These are phyloP conservation scores for Monopis laevigella DNA, from an alignment of 2,888 invertebrate species.

Conservation along the genomic window DNA sequence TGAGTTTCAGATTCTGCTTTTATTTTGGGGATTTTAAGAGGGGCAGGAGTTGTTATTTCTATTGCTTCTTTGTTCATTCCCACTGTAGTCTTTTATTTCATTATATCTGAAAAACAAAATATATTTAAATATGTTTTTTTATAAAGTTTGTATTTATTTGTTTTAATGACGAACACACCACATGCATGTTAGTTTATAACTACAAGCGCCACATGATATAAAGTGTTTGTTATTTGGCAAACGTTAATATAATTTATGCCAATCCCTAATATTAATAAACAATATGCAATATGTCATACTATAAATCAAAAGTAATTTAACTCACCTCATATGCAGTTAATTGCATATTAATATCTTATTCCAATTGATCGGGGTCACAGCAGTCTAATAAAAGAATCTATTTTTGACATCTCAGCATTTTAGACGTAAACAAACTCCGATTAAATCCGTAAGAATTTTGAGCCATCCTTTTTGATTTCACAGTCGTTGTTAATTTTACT, in stretches of 20 bases:
- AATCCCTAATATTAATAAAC: conserved; percentile 1
- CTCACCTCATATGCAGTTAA: conserved; percentile 6
- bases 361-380: conserved; percentile 43
- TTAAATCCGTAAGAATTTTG: conserved; percentile 14
- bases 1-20: conserved; percentile 45
- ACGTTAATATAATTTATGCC: conserved; percentile 4
- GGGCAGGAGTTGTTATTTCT: conserved; percentile 26
- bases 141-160: too few species aligned
- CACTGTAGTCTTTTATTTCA: conserved; percentile 16
- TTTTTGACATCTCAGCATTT: conserved; percentile 37
- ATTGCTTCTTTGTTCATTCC: conserved; percentile 43
- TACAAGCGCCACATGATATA: conserved; percentile 5
- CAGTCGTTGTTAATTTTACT: too few species aligned
- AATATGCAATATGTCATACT: neutral
- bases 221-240: neutral
- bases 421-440: conserved; percentile 44
- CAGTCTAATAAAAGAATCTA: conserved; percentile 61
- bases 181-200: neutral
- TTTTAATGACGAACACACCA: neutral
- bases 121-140: neutral
- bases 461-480: too few species aligned
- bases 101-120: conserved; percentile 7
- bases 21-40: conserved; percentile 37
- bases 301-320: neutral
- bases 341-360: conserved; percentile 20